phyloP scores from a whole-genome alignment of 2,888 invertebrate species.

The Yponomeuta cagnagella region DNA sequence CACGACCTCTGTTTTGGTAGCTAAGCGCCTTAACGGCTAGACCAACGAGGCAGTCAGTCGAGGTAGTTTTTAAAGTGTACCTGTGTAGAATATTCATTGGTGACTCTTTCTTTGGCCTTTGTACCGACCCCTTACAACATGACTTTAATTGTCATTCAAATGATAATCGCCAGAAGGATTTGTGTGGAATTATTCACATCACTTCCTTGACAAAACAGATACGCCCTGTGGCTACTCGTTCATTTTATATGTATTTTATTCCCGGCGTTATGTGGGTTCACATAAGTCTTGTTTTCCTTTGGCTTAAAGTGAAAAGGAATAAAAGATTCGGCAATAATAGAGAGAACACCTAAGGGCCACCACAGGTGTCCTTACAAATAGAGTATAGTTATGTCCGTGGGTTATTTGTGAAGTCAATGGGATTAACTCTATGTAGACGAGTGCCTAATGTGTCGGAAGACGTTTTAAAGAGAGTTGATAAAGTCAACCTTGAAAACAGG shows the following conservation, averaged over 20 bases:
- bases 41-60: too few species aligned
- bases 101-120: slow-evolving; percentile 29
- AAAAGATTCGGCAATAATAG: slow-evolving; percentile 34
- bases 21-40: too few species aligned
- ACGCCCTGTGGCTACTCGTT: slow-evolving; percentile 66
- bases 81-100: neutral
- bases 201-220: slow-evolving; percentile 66
- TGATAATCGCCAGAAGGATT: slow-evolving; percentile 72
- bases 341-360: slow-evolving; percentile 64
- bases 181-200: slow-evolving; percentile 66
- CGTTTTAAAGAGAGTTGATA: slow-evolving; percentile 6
- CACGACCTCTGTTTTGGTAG: too few species aligned
- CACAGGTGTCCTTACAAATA: slow-evolving; percentile 60
- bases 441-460: slow-evolving; percentile 11
- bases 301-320: neutral
- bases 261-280: slow-evolving; percentile 18
- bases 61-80: neutral
- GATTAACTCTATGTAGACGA: slow-evolving; percentile 14
- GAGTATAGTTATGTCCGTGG: slow-evolving; percentile 47
- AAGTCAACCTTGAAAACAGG: neutral
- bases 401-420: slow-evolving; percentile 32
- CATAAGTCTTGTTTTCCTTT: slow-evolving; percentile 28
- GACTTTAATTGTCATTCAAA: slow-evolving; percentile 70
- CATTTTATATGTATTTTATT: slow-evolving; percentile 11
- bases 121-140: slow-evolving; percentile 46